A percentile compares a stretch with the other conserved stretches of the same genome.
Evolutionary conservation across 2,888 invertebrate species (phyloP).

Genomic region (Tricholauxania praeusta): DNA sequence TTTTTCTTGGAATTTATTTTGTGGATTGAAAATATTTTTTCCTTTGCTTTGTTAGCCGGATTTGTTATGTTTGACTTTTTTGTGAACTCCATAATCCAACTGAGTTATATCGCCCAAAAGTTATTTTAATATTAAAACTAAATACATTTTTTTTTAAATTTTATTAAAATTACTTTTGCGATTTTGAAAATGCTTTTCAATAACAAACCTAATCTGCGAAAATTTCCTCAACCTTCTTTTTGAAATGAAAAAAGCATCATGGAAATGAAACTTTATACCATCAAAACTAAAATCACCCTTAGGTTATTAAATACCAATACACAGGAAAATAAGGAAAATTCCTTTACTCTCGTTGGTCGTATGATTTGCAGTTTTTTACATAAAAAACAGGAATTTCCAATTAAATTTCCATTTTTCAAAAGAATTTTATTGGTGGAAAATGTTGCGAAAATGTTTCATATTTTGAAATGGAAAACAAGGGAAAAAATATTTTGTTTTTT

Average conservation of each 20-base stretch:
- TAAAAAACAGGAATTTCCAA: conserved; percentile 58
- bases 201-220: not conserved
- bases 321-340: conserved; percentile 53
- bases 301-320: not conserved
- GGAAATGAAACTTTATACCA: conserved; percentile 11
- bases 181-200: too few relatives aligned
- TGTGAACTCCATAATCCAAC: too few relatives aligned
- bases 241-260: not conserved
- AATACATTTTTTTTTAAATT: too few relatives aligned
- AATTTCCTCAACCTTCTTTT: conserved; percentile 43
- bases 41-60: too few relatives aligned
- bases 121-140: too few relatives aligned
- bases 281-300: not conserved
- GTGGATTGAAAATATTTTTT: too few relatives aligned
- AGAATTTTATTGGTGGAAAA: conserved; percentile 60
- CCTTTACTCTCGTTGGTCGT: conserved; percentile 54
- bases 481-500: not conserved
- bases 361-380: conserved; percentile 52
- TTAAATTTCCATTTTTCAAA: conserved; percentile 59
- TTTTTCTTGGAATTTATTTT: too few relatives aligned
- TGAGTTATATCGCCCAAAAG: too few relatives aligned
- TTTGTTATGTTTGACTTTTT: too few relatives aligned
- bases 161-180: too few relatives aligned
- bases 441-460: conserved; percentile 42
- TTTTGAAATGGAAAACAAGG: conserved; percentile 43